Evolutionary conservation across 1,140 invertebrate genomes (phyloP).

Genomic region (Glossosoma conforme): DNA sequence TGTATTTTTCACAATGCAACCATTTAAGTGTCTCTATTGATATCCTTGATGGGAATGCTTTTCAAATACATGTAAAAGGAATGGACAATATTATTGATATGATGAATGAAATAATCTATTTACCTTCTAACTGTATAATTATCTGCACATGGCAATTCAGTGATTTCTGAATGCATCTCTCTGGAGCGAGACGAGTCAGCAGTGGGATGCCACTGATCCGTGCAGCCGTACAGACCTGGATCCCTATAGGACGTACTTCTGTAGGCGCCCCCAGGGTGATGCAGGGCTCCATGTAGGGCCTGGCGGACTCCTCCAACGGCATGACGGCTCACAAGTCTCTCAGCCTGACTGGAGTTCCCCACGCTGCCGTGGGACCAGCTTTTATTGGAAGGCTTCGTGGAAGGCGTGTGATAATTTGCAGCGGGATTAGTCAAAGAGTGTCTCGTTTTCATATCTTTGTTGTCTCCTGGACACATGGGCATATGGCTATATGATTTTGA

Average conservation of each 20-base stretch:
- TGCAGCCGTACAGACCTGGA: neutral
- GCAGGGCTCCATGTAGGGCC: neutral
- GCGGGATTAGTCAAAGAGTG: slow-evolving; percentile 16
- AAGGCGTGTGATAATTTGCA: slow-evolving; percentile 10
- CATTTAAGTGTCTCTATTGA: too few species aligned
- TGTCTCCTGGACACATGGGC: slow-evolving; percentile 16
- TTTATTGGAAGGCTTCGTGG: slow-evolving; percentile 14
- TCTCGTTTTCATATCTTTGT: slow-evolving; percentile 10
- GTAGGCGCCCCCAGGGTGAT: neutral
- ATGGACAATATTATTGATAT: neutral
- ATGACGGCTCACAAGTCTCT: neutral
- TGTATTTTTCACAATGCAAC: too few species aligned
- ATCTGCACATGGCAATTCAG: slow-evolving; percentile 10
- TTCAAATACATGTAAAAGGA: too few species aligned
- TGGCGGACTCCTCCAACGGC: neutral
- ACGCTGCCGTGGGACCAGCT: slow-evolving; percentile 19
- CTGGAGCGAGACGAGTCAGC: slow-evolving; percentile 5
- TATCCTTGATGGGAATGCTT: too few species aligned
- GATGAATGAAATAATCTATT: neutral
- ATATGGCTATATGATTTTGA: slow-evolving; percentile 29
- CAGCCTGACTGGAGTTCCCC: slow-evolving; percentile 1
- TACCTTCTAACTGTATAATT: slow-evolving; percentile 16
- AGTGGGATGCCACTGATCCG: slow-evolving; percentile 13
- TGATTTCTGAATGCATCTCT: slow-evolving; percentile 14
- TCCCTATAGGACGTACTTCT: neutral